Base-by-base conservation (phyloP, 2,888 invertebrate species). In the Temnothorax rugatulus region DNA sequence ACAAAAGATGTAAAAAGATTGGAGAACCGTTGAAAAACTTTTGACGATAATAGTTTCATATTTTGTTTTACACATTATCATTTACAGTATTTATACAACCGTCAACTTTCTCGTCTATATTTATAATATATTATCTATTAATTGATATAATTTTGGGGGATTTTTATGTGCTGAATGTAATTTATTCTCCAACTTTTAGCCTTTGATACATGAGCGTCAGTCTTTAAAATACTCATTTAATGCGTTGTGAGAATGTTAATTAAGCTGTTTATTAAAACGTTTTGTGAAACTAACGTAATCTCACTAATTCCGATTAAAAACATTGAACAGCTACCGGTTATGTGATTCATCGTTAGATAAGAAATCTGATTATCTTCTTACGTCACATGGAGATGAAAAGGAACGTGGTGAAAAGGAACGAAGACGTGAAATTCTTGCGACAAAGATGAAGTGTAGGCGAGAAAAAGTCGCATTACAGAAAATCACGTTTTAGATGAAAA, bases 231-330 rank as follows among this genome's bases (percentile, higher is more conserved):
- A 50, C 50, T 50, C 15, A 54, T 38, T 38, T 21, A 54, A 9
- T 15, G 8, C 3, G 7, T 47, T 21, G 50, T 50, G 34, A 77
- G 64, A 74, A 71, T 29, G 75, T 77, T 73, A 83, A 85, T 85
- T 87, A 87, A 85, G 66, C 84, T 57, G 38, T 38, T 4, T 34
- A 47, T 15, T 2, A n/a, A 34, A n/a, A 5, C n/a, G 13, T 13
- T 47, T 4, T 47, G 47, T 63, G 15, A n/a, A 2, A 29, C 38
- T 11, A 34, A 18, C 73, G 64, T 50, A 54, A 50, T 18, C 13
- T 59, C 18, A 21, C 41, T 52, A 63, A 50, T 25, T 4, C 18
- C 15, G 25, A 21, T 50, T 47, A 18, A 29, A 4, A 44, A 50
- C n/a, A 59, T 69, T 41, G 69, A 41, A 13, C 11, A 21, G 50